Percentiles rank a stretch among this genome's conserved stretches.
Evolutionary conservation across 1,140 invertebrate genomes (phyloP).

Genomic region (Amphibalanus amphitrite): DNA sequence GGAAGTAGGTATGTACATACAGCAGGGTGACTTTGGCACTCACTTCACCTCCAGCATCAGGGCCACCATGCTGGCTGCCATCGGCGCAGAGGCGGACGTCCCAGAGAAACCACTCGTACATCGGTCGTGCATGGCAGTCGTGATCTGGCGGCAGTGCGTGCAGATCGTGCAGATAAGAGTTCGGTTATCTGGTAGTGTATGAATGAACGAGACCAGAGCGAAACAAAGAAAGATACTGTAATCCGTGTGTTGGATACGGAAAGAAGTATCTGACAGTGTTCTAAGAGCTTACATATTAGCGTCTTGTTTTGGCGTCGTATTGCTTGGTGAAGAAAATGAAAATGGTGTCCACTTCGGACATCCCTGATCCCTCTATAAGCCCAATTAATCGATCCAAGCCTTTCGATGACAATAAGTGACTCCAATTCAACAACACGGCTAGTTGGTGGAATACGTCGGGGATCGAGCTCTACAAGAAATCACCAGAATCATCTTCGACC

Average conservation of each 20-base stretch:
- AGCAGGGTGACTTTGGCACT: conserved; percentile 48
- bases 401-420: neutral
- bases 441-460: neutral
- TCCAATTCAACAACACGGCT: neutral
- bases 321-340: too few species aligned
- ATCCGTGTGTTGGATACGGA: neutral
- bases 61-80: too few species aligned
- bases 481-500: neutral
- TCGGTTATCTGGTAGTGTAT: neutral
- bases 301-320: too few species aligned
- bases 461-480: neutral
- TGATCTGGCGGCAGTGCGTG: conserved; percentile 25
- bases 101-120: conserved; percentile 64
- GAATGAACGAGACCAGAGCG: neutral
- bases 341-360: too few species aligned
- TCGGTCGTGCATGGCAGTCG: conserved; percentile 53
- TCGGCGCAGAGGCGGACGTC: conserved; percentile 65
- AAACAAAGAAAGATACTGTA: neutral
- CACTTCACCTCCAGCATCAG: conserved; percentile 65
- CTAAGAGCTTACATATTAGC: too few species aligned
- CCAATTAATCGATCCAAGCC: neutral
- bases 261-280: neutral
- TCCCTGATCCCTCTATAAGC: neutral
- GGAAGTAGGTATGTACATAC: too few species aligned
- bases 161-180: neutral